Base-by-base conservation (phyloP, 2,888 invertebrate genomes). In the Sialis lutaria region DNA sequence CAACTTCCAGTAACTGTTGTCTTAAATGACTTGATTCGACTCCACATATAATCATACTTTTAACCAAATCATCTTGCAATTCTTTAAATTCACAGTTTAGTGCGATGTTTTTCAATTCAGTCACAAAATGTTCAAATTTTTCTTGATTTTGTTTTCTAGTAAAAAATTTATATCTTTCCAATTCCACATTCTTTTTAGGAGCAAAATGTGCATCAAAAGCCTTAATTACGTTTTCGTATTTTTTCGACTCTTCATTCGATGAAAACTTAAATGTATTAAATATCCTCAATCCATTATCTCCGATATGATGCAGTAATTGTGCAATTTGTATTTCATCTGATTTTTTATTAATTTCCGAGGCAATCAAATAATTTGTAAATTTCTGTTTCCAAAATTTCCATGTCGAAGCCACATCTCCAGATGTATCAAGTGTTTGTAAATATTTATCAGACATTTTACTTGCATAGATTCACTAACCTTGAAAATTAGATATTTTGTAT, bases 221-320 rank as follows among this genome's bases (percentile, higher is more conserved):
- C 22, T 22, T 22, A 4, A 22, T 22, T 22, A 22, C 4, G 2
- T 22, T 22, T 2, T 22, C 22, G 4, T 22, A 22, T 4, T 22
- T 22, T 22, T 54, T 51, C 39, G 51, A 44, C 40, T 51, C 51
- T 33, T 55, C 52, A 4, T 44, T 45, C 0, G 50, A 50, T 32
- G 45, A 32, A n/a, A 54, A 52, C 6, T 34, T 49, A 45, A 56
- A 57, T 5, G 55, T 53, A 6, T 40, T 50, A 42, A 53, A 55
- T 34, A 57, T 52, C 48, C 50, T 49, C 22, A 54, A 53, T 1
- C 51, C 53, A 43, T 53, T 54, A 22, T 56, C 55, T 0, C 55
- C 55, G 6, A 57, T 53, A 13, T 50, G 52, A 44, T 55, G 53
- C 8, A 56, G 50, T 9, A 55, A 33, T 42, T 54, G 54, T 4